A percentile compares a stretch with the other conserved stretches of the same genome.
Evolutionary conservation across 2,888 invertebrate genomes (phyloP).

Genomic region (Cybosia mesomella): DNA sequence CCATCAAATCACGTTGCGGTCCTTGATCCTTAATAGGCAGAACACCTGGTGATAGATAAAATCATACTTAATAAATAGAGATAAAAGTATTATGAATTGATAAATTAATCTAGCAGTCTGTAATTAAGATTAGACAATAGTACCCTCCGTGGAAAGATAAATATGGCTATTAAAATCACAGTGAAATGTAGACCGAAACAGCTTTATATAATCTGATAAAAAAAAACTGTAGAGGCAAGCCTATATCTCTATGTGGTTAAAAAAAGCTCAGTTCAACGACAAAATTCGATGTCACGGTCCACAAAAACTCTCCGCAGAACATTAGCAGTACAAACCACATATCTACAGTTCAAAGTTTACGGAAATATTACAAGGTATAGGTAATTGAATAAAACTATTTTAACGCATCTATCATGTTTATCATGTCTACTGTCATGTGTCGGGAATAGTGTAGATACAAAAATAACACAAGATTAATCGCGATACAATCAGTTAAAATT

Average conservation of each 20-base stretch:
- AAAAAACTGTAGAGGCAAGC: background rate
- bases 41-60: conserved; percentile 10
- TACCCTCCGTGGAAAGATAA: background rate
- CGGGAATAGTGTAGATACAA: too few species aligned
- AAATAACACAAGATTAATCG: background rate
- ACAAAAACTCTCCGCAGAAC: too few species aligned
- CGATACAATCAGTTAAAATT: background rate
- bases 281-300: too few species aligned
- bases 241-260: too few species aligned
- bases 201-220: conserved; percentile 1
- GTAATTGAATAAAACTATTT: too few species aligned
- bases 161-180: background rate
- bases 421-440: too few species aligned
- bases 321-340: too few species aligned
- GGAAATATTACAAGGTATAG: too few species aligned
- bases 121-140: background rate
- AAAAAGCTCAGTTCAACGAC: too few species aligned
- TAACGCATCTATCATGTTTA: too few species aligned
- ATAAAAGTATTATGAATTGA: background rate
- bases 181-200: background rate
- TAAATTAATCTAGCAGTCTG: background rate
- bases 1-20: background rate
- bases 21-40: background rate
- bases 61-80: conserved; percentile 2
- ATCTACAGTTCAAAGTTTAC: too few species aligned